Percentiles rank a stretch among this genome's conserved stretches.
These are phyloP conservation scores for Protonibea diacanthus DNA, from an alignment of 2,797 vertebrate species.

Conservation along the genomic window DNA sequence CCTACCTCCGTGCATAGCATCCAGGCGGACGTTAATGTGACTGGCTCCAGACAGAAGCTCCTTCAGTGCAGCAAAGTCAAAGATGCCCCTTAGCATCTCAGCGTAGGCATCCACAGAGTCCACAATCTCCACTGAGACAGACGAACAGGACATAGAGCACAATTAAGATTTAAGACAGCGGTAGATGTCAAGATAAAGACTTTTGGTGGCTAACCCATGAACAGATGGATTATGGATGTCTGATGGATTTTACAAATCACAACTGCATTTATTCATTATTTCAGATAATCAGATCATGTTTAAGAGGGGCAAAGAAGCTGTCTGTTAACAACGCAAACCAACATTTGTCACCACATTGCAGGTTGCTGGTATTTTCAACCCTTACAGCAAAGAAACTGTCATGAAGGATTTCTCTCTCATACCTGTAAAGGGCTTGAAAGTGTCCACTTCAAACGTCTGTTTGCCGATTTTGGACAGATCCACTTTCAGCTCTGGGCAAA, in stretches of 20 bases:
- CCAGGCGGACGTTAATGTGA: slow-evolving; percentile 93
- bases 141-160: slow-evolving; percentile 10
- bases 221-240: not conserved
- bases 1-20: slow-evolving; percentile 98
- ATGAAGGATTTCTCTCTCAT: slow-evolving; percentile 21
- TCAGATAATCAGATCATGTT: not conserved
- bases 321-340: not conserved
- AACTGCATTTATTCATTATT: not conserved
- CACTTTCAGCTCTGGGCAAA: slow-evolving; percentile 95
- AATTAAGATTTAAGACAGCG: not conserved
- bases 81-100: slow-evolving; percentile 95
- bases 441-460: slow-evolving; percentile 96
- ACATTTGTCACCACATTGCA: not conserved
- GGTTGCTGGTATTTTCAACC: not conserved
- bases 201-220: not conserved
- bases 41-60: slow-evolving; percentile 93
- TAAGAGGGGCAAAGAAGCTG: not conserved
- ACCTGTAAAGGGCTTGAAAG: slow-evolving; percentile 97
- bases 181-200: not conserved
- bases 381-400: too few species aligned
- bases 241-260: not conserved
- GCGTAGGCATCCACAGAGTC: slow-evolving; percentile 96
- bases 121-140: slow-evolving; percentile 94
- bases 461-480: slow-evolving; percentile 93
- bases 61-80: slow-evolving; percentile 95